Conservation (phyloP, 2,888 invertebrate genomes). For the Aphrophora alni region DNA sequence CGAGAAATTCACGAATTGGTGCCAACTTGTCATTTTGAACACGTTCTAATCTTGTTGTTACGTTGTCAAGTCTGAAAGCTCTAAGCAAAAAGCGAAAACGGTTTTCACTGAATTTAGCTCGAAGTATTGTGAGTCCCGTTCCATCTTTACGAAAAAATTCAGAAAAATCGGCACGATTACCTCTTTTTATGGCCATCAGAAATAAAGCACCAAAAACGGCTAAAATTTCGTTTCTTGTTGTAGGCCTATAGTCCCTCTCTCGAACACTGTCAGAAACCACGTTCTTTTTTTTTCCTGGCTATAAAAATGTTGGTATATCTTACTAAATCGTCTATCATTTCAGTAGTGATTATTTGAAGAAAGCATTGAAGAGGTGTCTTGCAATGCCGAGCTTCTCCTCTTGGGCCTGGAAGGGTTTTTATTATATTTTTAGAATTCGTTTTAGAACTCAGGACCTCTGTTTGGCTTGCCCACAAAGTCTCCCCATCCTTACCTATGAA, state of each 20-base stretch:
- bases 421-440: background rate
- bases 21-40: constrained; percentile 32
- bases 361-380: constrained; percentile 18
- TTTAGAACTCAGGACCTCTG: background rate
- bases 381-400: background rate
- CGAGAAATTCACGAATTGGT: constrained; percentile 31
- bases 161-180: constrained; percentile 19
- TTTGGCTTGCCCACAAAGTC: background rate
- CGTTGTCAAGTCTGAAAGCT: constrained; percentile 22
- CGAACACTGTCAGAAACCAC: background rate
- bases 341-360: constrained; percentile 10
- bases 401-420: background rate
- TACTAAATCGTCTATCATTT: constrained; percentile 24
- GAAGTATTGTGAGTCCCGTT: constrained; percentile 29
- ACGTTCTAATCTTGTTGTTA: constrained; percentile 35
- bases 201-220: constrained; percentile 34
- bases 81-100: constrained; percentile 6
- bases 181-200: constrained; percentile 28
- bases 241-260: constrained; percentile 30
- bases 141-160: constrained; percentile 30
- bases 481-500: background rate
- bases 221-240: constrained; percentile 11
- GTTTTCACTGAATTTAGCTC: constrained; percentile 34
- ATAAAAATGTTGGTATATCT: constrained; percentile 26
- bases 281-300: background rate